These are phyloP conservation scores for Cryptomyrus ogoouensis DNA, from an alignment of 2,113 vertebrate genomes.

Conservation along the genomic window DNA sequence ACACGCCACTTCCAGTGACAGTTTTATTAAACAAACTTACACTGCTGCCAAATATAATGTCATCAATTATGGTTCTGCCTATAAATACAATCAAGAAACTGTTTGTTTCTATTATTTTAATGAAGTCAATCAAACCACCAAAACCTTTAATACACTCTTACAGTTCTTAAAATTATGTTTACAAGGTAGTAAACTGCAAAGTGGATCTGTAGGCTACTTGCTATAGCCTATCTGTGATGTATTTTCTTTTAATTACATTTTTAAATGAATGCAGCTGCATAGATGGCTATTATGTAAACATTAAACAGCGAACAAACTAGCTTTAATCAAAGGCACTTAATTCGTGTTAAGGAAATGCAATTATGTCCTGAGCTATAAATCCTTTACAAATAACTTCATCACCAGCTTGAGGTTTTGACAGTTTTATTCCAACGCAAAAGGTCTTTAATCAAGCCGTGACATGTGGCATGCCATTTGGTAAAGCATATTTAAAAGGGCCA, in stretches of 20 bases:
- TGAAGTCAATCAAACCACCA: neutral
- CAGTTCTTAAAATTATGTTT: neutral
- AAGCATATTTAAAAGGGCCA: slow-evolving; percentile 12
- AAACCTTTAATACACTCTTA: neutral
- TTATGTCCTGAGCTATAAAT: neutral
- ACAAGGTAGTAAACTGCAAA: neutral
- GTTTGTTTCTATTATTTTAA: neutral
- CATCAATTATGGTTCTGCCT: neutral
- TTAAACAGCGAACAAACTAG: neutral
- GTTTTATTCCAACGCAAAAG: slow-evolving; percentile 18
- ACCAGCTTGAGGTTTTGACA: slow-evolving; percentile 9
- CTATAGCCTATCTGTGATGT: neutral
- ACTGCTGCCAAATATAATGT: neutral
- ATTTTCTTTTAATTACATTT: neutral
- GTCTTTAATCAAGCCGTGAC: slow-evolving; percentile 3
- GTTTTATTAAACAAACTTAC: neutral
- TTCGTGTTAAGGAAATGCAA: neutral
- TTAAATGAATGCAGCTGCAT: neutral
- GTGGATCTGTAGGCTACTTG: neutral
- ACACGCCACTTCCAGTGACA: neutral
- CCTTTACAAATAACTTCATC: neutral
- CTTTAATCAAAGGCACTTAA: neutral
- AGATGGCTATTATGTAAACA: neutral
- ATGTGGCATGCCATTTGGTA: neutral
- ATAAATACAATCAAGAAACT: neutral